These are phyloP conservation scores for Drosophila austrosaltans DNA, from an alignment of 2,888 invertebrate species.

Conservation along the genomic window DNA sequence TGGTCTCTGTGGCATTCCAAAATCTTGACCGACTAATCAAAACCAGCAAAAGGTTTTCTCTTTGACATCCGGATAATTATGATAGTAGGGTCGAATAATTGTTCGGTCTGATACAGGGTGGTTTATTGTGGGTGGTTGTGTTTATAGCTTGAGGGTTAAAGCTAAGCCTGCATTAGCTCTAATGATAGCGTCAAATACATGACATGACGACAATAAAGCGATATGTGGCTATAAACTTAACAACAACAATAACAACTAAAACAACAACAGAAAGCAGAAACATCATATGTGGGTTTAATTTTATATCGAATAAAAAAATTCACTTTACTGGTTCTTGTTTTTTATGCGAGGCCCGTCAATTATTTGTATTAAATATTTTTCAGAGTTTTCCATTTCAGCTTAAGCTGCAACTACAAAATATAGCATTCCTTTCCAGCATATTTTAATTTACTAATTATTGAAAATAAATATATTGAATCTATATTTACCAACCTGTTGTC, in stretches of 20 bases:
- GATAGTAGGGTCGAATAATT: conserved; percentile 17
- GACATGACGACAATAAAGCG: conserved; percentile 43
- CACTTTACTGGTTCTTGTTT: neutral
- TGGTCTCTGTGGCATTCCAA: conserved; percentile 44
- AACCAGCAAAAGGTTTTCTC: conserved; percentile 17
- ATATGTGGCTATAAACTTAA: conserved; percentile 34
- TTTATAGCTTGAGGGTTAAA: neutral
- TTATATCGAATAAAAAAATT: neutral
- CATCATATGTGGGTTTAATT: neutral
- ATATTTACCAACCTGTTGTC: neutral
- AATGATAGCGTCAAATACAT: conserved; percentile 59
- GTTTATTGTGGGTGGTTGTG: neutral
- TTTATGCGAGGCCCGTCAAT: too few species aligned
- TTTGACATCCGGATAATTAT: conserved; percentile 58
- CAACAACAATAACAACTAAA: conserved; percentile 8
- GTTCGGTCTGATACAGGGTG: neutral
- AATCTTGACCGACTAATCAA: conserved; percentile 44
- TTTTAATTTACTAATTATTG: too few species aligned
- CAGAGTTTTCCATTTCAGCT: too few species aligned
- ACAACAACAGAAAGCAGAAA: conserved; percentile 4
- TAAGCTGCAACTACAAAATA: too few species aligned
- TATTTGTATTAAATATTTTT: too few species aligned
- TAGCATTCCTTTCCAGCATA: too few species aligned
- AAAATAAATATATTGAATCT: neutral
- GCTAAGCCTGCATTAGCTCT: conserved; percentile 41